Evolutionary conservation across 2,113 vertebrate genomes (phyloP), one percentile per base, ranked within the genome.

Genomic region (Hippolais icterina): DNA sequence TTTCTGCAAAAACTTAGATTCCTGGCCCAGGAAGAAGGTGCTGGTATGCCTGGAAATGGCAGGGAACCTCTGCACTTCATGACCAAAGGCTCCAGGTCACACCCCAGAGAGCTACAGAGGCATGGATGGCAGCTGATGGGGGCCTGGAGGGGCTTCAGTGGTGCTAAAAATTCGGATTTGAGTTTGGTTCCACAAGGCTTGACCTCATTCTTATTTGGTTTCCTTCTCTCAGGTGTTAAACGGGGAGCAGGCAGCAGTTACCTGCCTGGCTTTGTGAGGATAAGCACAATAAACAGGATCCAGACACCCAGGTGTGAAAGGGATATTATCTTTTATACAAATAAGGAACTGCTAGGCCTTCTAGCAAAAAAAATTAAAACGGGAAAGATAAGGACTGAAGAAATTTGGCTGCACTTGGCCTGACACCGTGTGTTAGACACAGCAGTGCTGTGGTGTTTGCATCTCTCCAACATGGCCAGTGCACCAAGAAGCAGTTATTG

Each of bases 41-140:
- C 39, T 3, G 6, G 52, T 5, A 23, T 65, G 37, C 1, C 1
- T 0, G 2, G 50, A 61, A 44, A 7, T 3, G 4, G 14, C 12
- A 74, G 22, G 9, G 2, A 2, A 85, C 2, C 9, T 60, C 66
- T 68, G 47, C 47, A 18, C 2, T 39, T 22, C 25, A 23, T 15
- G 27, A 31, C 12, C 1, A 0, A 64, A 8, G 27, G 39, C 42
- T 86, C 71, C 56, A 54, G 53, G 23, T 59, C 15, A 76, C 29
- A 56, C 31, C 50, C 13, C 17, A n/a, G 25, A 75, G 47, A 71
- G 33, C 33, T 29, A 29, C 56, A 91, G 53, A 50, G n/a, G 22
- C 13, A 53, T 4, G 25, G 7, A 60, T 28, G 59, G 41, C 59
- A 89, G n/a, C 46, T 77, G 47, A 64, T 6, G 5, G n/a, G n/a